A percentile compares a stretch with the other conserved stretches of the same genome.
These are phyloP conservation scores for Agonopterix heracliana DNA, from an alignment of 2,888 invertebrate species.

Conservation along the genomic window DNA sequence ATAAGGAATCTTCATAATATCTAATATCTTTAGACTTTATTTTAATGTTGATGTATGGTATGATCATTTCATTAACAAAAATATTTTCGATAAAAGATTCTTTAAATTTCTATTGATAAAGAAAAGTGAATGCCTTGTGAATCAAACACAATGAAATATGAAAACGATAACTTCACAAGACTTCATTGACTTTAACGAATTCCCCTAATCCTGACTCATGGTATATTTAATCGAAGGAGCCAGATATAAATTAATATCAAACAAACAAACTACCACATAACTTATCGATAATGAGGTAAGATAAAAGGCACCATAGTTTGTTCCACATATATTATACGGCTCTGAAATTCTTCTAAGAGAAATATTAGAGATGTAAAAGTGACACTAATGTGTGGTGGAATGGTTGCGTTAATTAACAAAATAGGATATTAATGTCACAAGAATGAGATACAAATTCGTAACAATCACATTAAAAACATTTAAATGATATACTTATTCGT, in stretches of 20 bases:
- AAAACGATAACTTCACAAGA: background rate
- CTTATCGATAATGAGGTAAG: constrained; percentile 1
- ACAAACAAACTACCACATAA: constrained; percentile 3
- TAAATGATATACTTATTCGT: constrained; percentile 41
- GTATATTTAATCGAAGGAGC: constrained; percentile 6
- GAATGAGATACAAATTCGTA: constrained; percentile 47
- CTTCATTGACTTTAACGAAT: background rate
- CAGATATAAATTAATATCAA: background rate
- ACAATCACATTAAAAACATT: constrained; percentile 38
- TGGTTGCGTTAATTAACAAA: constrained; percentile 59
- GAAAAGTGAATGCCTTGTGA: too few relatives aligned
- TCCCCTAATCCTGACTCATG: constrained; percentile 3
- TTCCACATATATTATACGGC: constrained; percentile 38
- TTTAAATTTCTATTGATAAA: too few relatives aligned
- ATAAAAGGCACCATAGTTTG: constrained; percentile 28
- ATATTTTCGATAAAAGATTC: too few relatives aligned
- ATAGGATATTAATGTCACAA: constrained; percentile 44
- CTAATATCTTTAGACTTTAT: too few relatives aligned
- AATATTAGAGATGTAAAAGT: constrained; percentile 54
- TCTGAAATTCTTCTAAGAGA: constrained; percentile 45
- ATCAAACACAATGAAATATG: background rate
- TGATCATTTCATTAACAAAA: too few relatives aligned
- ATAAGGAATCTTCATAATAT: too few relatives aligned
- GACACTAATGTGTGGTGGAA: constrained; percentile 59
- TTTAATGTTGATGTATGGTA: too few relatives aligned